Conservation (phyloP, 2,888 invertebrate species). For the Lottia scabra region DNA sequence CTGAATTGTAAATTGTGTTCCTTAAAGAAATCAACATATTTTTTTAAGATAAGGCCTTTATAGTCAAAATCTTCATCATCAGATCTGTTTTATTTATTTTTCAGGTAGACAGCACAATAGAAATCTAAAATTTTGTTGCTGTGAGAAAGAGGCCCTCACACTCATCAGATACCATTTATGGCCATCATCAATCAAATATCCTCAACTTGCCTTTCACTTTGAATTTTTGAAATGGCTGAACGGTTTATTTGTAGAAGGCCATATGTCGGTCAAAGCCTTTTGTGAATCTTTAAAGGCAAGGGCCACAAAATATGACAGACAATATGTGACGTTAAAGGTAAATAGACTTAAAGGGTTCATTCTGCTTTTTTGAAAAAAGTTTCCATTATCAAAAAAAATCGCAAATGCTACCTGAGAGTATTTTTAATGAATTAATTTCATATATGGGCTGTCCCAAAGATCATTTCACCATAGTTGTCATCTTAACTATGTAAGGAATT, state of each 20-base stretch:
- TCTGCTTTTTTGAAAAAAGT: too few species aligned
- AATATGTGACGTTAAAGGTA: background rate
- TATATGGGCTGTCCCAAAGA: too few species aligned
- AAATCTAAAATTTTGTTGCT: background rate
- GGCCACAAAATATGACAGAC: background rate
- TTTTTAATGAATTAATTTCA: too few species aligned
- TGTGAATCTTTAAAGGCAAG: background rate
- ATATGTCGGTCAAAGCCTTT: background rate
- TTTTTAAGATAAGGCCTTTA: too few species aligned
- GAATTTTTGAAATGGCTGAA: background rate
- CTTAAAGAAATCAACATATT: too few species aligned
- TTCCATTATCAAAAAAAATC: too few species aligned
- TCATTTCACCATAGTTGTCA: too few species aligned
- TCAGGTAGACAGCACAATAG: background rate
- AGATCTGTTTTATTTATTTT: background rate
- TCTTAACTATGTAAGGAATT: too few species aligned
- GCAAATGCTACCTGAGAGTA: too few species aligned
- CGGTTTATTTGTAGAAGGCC: background rate
- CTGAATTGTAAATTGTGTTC: too few species aligned
- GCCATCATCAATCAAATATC: background rate
- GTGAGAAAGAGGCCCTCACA: background rate
- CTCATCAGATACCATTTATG: background rate
- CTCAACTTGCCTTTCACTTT: background rate
- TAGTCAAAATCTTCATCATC: too few species aligned
- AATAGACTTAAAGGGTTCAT: background rate